phyloP scores from a whole-genome alignment of 2,797 vertebrate species.

The Rhynchotus rufescens region DNA sequence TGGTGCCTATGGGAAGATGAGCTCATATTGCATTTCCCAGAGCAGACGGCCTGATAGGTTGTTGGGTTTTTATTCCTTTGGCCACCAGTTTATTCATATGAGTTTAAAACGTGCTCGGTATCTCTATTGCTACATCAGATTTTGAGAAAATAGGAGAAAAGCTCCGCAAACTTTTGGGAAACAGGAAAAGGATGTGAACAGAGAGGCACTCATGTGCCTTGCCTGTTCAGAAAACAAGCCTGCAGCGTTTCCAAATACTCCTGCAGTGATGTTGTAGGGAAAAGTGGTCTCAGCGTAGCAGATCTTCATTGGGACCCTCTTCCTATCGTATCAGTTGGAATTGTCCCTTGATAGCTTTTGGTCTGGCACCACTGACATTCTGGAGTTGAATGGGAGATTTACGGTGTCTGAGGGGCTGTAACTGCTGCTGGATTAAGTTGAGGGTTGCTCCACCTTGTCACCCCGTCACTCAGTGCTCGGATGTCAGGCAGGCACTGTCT shows the following conservation, averaged over 20 bases:
- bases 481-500: background rate
- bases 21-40: conserved; percentile 40
- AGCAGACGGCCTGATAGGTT: background rate
- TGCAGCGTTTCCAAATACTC: background rate
- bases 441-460: background rate
- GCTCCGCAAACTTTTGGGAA: background rate
- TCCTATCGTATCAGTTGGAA: background rate
- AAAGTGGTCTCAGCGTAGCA: background rate
- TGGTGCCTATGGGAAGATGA: conserved; percentile 37
- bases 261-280: background rate
- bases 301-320: background rate
- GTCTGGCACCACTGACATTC: background rate
- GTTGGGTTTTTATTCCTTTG: background rate
- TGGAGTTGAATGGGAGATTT: background rate
- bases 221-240: background rate
- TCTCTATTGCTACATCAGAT: background rate
- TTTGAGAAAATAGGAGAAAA: background rate
- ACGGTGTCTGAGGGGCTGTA: background rate
- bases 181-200: background rate
- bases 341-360: background rate
- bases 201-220: background rate
- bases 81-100: background rate
- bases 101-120: background rate
- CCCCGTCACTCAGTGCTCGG: background rate
- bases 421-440: background rate